Conservation (phyloP, 2,888 invertebrate genomes). For the Lordiphosa fenestrarum region DNA sequence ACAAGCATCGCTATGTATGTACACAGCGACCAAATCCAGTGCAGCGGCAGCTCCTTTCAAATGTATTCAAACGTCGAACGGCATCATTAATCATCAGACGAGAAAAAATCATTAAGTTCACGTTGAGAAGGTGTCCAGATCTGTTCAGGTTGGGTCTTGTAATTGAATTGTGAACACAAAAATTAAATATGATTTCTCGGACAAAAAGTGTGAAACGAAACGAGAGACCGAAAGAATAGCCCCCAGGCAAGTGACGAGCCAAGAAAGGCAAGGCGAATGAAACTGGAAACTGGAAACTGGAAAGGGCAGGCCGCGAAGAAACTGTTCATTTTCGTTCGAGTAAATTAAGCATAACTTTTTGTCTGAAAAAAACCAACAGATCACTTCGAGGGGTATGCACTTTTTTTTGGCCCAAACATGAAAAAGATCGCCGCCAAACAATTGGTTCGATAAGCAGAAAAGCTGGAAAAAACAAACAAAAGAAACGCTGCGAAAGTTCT, state of each 20-base stretch:
- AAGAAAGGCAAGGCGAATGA: constrained; percentile 35
- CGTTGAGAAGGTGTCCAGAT: constrained; percentile 58
- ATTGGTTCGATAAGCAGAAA: constrained; percentile 47
- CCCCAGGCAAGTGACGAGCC: constrained; percentile 23
- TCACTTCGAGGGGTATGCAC: too few species aligned
- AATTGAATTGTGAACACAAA: constrained; percentile 69
- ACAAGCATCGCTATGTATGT: background rate
- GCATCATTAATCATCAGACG: constrained; percentile 64
- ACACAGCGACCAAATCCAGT: background rate
- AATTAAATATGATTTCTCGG: constrained; percentile 1
- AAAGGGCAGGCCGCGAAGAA: constrained; percentile 9
- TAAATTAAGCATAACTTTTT: constrained; percentile 56
- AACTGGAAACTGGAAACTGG: constrained; percentile 45
- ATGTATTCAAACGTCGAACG: constrained; percentile 11
- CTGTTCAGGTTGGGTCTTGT: constrained; percentile 53
- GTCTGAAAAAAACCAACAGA: too few species aligned
- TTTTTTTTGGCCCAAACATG: constrained; percentile 9
- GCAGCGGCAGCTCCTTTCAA: constrained; percentile 2
- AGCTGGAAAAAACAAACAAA: background rate
- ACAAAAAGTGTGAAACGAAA: constrained; percentile 54
- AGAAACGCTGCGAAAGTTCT: constrained; percentile 16
- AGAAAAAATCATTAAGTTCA: constrained; percentile 58
- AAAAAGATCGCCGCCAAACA: constrained; percentile 49
- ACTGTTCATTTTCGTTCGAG: constrained; percentile 37
- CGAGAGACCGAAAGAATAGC: constrained; percentile 25